Percentiles rank a stretch among this genome's conserved stretches.
These are phyloP conservation scores for Eugnorisma glareosa DNA, from an alignment of 2,888 invertebrate species.

Conservation along the genomic window DNA sequence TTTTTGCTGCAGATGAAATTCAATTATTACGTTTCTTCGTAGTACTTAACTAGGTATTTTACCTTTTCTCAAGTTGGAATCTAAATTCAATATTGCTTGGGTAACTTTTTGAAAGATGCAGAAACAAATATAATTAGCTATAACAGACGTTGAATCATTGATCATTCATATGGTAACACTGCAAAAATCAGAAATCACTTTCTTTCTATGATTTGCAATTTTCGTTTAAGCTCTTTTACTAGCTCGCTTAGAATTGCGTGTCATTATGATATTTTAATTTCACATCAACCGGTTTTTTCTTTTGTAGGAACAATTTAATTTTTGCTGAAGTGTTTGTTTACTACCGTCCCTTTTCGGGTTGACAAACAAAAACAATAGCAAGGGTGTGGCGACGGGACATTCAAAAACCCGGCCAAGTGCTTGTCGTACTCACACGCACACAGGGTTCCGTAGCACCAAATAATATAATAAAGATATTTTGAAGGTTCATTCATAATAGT, in stretches of 20 bases:
- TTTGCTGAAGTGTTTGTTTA: constrained; percentile 24
- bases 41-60: background rate
- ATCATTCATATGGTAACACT: no score
- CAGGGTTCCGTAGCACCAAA: no score
- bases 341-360: constrained; percentile 4
- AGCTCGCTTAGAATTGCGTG: background rate
- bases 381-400: background rate
- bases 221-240: constrained; percentile 13
- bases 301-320: constrained; percentile 12
- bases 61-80: background rate
- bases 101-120: background rate
- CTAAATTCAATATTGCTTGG: background rate
- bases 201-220: background rate
- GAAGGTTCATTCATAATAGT: no score
- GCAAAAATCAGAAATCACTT: background rate
- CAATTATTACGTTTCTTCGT: background rate
- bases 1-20: background rate
- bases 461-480: no score
- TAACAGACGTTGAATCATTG: background rate
- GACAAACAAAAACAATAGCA: constrained; percentile 23
- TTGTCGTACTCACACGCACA: no score
- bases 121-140: background rate
- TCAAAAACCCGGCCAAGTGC: no score
- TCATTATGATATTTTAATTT: constrained; percentile 48
- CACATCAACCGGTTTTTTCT: constrained; percentile 14